Conservation (phyloP, 2,113 vertebrate genomes). For the Rallus limicola region DNA sequence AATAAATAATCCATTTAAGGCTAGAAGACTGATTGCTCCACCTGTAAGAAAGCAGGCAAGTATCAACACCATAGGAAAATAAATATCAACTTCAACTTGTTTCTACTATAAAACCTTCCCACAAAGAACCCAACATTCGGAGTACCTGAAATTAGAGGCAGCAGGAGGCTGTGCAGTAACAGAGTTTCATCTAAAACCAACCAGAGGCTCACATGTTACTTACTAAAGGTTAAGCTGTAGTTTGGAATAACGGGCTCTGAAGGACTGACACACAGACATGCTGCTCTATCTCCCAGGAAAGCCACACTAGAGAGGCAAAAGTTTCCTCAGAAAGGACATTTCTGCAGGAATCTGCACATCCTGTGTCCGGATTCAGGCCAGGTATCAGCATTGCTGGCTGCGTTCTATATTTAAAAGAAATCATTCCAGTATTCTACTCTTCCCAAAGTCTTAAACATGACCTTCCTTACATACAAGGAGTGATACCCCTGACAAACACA, state of each 20-base stretch:
- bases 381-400: not conserved
- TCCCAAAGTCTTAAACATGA: not conserved
- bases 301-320: not conserved
- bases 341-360: not conserved
- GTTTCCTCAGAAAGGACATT: not conserved
- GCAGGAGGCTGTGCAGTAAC: not conserved
- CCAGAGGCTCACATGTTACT: not conserved
- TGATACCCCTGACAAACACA: not conserved
- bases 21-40: slow-evolving; percentile 92
- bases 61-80: not conserved
- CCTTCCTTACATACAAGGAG: not conserved
- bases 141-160: not conserved
- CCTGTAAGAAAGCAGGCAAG: slow-evolving; percentile 74
- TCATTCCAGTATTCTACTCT: not conserved
- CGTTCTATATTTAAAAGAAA: not conserved
- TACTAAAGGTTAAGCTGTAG: not conserved
- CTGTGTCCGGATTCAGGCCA: not conserved
- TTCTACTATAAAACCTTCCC: not conserved
- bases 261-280: not conserved
- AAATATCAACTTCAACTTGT: not conserved
- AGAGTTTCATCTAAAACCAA: not conserved
- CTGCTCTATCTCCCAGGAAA: not conserved
- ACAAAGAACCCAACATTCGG: not conserved
- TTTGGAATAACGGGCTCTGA: not conserved
- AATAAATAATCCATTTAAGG: slow-evolving; percentile 93